phyloP scores from a whole-genome alignment of 2,888 invertebrate genomes.

The Pseudeuparius sepicola region DNA sequence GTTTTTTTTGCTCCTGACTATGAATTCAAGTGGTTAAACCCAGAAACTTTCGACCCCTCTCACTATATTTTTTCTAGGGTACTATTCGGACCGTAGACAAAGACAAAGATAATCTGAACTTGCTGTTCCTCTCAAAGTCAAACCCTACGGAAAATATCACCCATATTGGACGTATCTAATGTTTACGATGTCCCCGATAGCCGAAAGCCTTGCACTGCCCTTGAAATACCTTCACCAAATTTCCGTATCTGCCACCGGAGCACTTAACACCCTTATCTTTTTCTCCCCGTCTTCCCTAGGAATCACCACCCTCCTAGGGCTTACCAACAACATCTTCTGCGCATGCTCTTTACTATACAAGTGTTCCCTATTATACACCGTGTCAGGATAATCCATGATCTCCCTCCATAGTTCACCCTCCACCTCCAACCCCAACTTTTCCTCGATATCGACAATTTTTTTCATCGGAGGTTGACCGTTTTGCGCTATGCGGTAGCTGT shows the following conservation, averaged over 20 bases:
- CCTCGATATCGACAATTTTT: constrained; percentile 40
- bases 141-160: too few species aligned
- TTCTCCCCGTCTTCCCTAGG: constrained; percentile 52
- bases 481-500: constrained; percentile 77
- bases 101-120: too few species aligned
- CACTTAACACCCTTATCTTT: constrained; percentile 54
- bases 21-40: too few species aligned
- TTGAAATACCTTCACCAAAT: too few species aligned
- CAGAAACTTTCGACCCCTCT: too few species aligned
- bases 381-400: constrained; percentile 60
- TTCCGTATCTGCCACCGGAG: constrained; percentile 57
- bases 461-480: constrained; percentile 50
- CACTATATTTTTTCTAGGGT: too few species aligned
- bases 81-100: too few species aligned
- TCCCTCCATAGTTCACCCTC: constrained; percentile 54
- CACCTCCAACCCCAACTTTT: constrained; percentile 47
- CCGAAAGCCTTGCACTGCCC: too few species aligned
- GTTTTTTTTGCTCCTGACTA: too few species aligned
- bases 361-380: constrained; percentile 42
- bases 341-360: constrained; percentile 36
- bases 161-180: too few species aligned
- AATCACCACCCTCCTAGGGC: constrained; percentile 52
- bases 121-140: too few species aligned
- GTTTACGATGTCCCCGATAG: too few species aligned
- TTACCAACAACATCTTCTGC: constrained; percentile 40